These are phyloP conservation scores for Dolichallabes microphthalmus DNA, from an alignment of 2,113 vertebrate genomes.

Conservation along the genomic window DNA sequence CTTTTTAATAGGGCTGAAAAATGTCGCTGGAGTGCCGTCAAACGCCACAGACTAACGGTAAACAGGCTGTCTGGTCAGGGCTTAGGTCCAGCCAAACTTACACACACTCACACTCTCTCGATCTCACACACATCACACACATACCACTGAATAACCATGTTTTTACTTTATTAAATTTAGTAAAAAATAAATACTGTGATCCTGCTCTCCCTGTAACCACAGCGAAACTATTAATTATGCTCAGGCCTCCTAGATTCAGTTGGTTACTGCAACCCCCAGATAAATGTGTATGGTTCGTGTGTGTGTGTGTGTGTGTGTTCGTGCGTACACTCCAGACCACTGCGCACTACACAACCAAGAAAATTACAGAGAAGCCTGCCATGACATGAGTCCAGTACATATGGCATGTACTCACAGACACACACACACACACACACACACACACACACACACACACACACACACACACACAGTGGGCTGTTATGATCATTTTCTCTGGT, in stretches of 20 bases:
- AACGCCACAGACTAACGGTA: slow-evolving; percentile 56
- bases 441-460: neutral
- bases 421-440: neutral
- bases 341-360: slow-evolving; percentile 34
- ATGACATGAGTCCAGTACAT: slow-evolving; percentile 35
- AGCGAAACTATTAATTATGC: slow-evolving; percentile 50
- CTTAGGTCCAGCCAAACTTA: slow-evolving; percentile 23
- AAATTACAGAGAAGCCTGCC: slow-evolving; percentile 47
- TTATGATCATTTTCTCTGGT: slow-evolving; percentile 46
- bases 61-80: slow-evolving; percentile 51
- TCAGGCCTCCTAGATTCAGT: slow-evolving; percentile 36
- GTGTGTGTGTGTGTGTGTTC: slow-evolving; percentile 25
- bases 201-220: slow-evolving; percentile 44
- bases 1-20: slow-evolving; percentile 54
- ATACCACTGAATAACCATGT: slow-evolving; percentile 31
- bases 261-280: slow-evolving; percentile 38
- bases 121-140: neutral
- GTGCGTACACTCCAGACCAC: slow-evolving; percentile 8
- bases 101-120: slow-evolving; percentile 24
- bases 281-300: slow-evolving; percentile 39
- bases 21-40: slow-evolving; percentile 39
- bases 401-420: neutral
- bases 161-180: slow-evolving; percentile 59
- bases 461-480: slow-evolving; percentile 28
- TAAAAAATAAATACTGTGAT: slow-evolving; percentile 46